Base-by-base conservation (phyloP, 1,140 invertebrate species). In the Scaptodrosophila lebanonensis region DNA sequence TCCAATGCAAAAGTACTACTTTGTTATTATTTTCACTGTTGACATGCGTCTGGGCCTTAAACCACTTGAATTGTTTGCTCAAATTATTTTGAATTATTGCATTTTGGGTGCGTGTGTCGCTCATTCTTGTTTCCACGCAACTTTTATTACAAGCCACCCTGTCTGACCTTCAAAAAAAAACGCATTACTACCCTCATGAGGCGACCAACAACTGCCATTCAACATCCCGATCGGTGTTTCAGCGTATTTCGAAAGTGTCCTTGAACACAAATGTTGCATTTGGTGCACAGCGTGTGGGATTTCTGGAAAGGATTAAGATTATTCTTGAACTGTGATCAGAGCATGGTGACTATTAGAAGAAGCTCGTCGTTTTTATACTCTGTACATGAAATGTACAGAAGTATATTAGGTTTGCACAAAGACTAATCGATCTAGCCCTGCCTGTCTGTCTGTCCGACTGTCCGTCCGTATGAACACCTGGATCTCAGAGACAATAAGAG, bases 231-330 rank as follows among this genome's bases (percentile, higher is more conserved):
- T 40, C 40, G 29, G 9, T 47, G 27, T 35, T n/a, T 5, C 18
- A 35, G 20, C n/a, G n/a, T n/a, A n/a, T n/a, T 11, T 57, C 47
- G 18, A 25, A 53, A 42, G 30, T 62, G 77, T 83, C 77, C 77
- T 83, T 83, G 72, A 71, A 36, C 64, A 77, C 77, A 83, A 83
- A 83, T 83, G 77, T 83, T 83, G 77, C 77, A 77, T 83, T 83
- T 72, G 33, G 30, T 20, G 25, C 61, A 47, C 77, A 77, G 77
- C 77, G 77, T 83, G 77, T 66, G 68, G 77, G 53, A 68, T 52
- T 52, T 58, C 50, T 38, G 42, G 42, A 79, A 82, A 79, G 75
- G 73, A 79, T 79, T 77, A 77, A 25, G 22, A 4, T 25, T 25
- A 25, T 25, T 3, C 8, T 25, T 3, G 22, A 25, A 25, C 3